A percentile compares a stretch with the other conserved stretches of the same genome.
Evolutionary conservation across 1,140 invertebrate genomes (phyloP).

Genomic region (Drosophila nigrodunni): DNA sequence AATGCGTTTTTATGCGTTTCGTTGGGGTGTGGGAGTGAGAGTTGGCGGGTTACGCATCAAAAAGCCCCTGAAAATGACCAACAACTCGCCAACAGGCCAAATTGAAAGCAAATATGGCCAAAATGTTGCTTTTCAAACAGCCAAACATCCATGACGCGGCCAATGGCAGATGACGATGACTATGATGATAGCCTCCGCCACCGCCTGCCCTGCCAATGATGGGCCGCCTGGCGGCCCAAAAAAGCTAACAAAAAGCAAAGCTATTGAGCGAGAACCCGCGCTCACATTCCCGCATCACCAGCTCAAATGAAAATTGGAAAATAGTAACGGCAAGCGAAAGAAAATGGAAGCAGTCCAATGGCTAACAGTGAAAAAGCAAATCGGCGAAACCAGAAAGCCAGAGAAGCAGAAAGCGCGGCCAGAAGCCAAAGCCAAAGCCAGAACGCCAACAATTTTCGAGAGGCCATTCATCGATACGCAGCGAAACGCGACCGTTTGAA

Average conservation of each 20-base stretch:
- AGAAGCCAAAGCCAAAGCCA: neutral
- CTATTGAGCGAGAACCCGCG: slow-evolving; percentile 40
- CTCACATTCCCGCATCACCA: slow-evolving; percentile 73
- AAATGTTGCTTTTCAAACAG: slow-evolving; percentile 82
- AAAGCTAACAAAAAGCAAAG: slow-evolving; percentile 10
- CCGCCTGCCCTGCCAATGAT: slow-evolving; percentile 55
- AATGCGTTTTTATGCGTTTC: slow-evolving; percentile 73
- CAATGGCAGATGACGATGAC: slow-evolving; percentile 25
- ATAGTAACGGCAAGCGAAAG: slow-evolving; percentile 74
- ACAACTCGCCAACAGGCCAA: slow-evolving; percentile 63
- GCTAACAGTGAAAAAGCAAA: slow-evolving; percentile 78
- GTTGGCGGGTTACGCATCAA: slow-evolving; percentile 74
- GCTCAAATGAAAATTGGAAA: slow-evolving; percentile 82
- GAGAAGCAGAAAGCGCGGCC: slow-evolving; percentile 8
- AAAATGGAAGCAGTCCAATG: slow-evolving; percentile 61
- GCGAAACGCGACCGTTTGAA: slow-evolving; percentile 40
- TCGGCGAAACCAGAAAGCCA: slow-evolving; percentile 40
- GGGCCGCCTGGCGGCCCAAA: no score
- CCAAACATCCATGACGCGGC: slow-evolving; percentile 38
- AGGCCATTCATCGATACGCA: slow-evolving; percentile 70
- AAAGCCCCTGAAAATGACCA: slow-evolving; percentile 80
- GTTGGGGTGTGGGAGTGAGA: slow-evolving; percentile 7
- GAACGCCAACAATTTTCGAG: slow-evolving; percentile 72
- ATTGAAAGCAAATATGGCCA: slow-evolving; percentile 81
- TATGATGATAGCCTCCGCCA: slow-evolving; percentile 26